Base-by-base conservation (phyloP, 1,140 invertebrate genomes). In the Lordiphosa stackelbergi region DNA sequence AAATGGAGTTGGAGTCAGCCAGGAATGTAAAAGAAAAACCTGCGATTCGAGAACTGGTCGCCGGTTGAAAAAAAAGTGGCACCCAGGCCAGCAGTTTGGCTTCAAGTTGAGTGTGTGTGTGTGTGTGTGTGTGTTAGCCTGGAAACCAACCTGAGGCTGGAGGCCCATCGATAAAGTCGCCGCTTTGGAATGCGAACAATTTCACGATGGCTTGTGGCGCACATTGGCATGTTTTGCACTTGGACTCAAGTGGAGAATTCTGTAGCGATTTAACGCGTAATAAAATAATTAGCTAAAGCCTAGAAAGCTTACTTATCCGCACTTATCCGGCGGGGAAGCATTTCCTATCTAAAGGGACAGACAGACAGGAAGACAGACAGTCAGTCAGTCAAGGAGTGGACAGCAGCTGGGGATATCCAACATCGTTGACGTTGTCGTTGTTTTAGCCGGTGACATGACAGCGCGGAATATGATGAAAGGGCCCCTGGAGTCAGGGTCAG, bases 241-340 rank as follows among this genome's bases (percentile, higher is more conserved):
- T 19, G 24, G 43, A 12, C 43, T 68, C 60, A 71, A 61, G 53
- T 55, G 51, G 64, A 79, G 71, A 81, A 81, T 78, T 79, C 71
- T 75, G 77, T 79, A 83, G 77, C 71, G 83, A 79, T 79, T 79
- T 79, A 79, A 81, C 75, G 74, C 75, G 75, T 79, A 81, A 79
- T 79, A 79, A 79, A 79, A 79, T 79, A 81, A 79, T 79, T 79
- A 81, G 74, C 73, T 73, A 55, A 43, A 53, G 53, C 49, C 61
- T 35, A 45, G 19, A 35, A 41, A 16, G 36, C 11, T 34, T 12
- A 22, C 40, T 34, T 6, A 7, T n/a, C 9, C 8, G n/a, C 10
- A 9, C 7, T 41, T 42, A 42, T 42, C 16, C 41, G 41, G 19
- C 42, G 28, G 35, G 43, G 47, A 53, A 24, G 42, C 41, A 46